Conservation (phyloP, 2,888 invertebrate species). For the Xylota sylvarum region DNA sequence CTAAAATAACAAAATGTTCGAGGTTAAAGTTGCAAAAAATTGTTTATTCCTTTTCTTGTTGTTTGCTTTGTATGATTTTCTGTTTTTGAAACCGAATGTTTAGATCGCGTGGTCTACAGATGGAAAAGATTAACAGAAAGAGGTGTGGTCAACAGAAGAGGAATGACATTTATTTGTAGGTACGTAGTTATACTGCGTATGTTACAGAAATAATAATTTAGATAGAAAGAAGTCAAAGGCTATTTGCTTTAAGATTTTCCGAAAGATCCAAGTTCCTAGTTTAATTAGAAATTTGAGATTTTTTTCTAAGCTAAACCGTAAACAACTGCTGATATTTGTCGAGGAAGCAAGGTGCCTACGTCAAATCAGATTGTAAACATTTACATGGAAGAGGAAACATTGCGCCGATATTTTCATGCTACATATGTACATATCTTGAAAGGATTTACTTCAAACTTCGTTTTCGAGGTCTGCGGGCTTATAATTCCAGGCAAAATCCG, state of each 20-base stretch:
- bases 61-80: neutral
- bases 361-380: no score
- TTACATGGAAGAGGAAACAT: no score
- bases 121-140: neutral
- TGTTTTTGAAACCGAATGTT: neutral
- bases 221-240: neutral
- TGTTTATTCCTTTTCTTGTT: neutral
- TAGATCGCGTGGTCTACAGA: neutral
- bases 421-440: no score
- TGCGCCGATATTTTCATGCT: no score
- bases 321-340: neutral
- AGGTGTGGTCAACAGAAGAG: neutral
- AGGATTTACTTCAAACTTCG: no score
- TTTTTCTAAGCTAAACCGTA: neutral
- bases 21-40: slow-evolving; percentile 30
- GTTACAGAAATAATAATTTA: neutral
- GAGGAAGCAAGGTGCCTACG: neutral
- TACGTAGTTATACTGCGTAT: neutral
- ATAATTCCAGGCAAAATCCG: no score
- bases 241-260: neutral
- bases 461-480: no score
- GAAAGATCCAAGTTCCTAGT: no score
- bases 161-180: neutral
- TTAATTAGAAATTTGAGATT: no score
- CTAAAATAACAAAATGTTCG: slow-evolving; percentile 26